Conservation (phyloP, 2,797 vertebrate species). For the Macropus fuliginosus region DNA sequence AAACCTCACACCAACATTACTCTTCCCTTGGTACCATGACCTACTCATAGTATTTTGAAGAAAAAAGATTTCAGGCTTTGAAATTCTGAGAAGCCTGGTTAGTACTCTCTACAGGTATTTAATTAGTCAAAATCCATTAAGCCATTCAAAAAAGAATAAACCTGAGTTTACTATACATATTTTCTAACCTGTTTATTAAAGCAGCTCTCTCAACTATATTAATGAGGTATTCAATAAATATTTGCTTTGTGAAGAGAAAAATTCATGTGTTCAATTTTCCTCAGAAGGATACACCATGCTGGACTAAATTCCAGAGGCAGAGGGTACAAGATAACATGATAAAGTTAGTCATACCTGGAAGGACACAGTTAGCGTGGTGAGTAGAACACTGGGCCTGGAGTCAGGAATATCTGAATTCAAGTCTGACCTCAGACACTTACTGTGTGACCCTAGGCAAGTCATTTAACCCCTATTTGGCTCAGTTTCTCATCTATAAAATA, state of each 20-base stretch:
- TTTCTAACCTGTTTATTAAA: conserved; percentile 41
- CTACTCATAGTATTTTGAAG: not conserved
- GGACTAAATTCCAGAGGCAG: not conserved
- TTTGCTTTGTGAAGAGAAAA: conserved; percentile 28
- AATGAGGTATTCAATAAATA: conserved; percentile 21
- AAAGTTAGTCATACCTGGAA: conserved; percentile 30
- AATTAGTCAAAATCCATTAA: not conserved
- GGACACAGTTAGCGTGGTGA: not conserved
- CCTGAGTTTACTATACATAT: conserved; percentile 28
- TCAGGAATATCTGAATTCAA: not conserved
- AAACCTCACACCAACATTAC: conserved; percentile 17
- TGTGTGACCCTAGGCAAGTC: not conserved
- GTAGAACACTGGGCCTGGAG: not conserved
- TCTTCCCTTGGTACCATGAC: conserved; percentile 24
- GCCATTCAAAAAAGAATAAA: not conserved
- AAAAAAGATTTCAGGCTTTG: not conserved
- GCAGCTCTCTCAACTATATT: conserved; percentile 12
- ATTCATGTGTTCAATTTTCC: not conserved
- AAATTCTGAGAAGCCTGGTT: conserved; percentile 34
- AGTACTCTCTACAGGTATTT: conserved; percentile 10
- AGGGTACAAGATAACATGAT: not conserved
- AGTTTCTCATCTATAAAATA: not conserved
- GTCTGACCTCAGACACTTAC: not conserved
- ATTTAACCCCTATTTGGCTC: not conserved
- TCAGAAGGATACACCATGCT: conserved; percentile 41